phyloP scores from a whole-genome alignment of 2,888 invertebrate species.

The Ferrisia virgata region DNA sequence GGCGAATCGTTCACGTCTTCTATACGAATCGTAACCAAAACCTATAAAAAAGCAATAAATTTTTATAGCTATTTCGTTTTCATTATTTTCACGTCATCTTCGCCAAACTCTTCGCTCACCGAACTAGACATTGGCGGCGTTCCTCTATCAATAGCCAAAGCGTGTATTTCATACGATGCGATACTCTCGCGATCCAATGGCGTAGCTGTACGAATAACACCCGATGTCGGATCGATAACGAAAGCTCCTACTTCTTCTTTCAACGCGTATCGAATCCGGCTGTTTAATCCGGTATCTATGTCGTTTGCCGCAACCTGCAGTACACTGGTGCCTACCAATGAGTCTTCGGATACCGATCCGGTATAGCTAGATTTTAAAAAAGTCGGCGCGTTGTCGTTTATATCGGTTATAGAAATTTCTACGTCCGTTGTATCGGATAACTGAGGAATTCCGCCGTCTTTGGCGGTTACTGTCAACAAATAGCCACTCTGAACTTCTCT shows the following conservation, averaged over 20 bases:
- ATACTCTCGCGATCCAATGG: conserved; percentile 87
- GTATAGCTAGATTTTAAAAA: conserved; percentile 80
- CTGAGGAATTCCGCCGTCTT: conserved; percentile 87
- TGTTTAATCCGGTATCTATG: conserved; percentile 82
- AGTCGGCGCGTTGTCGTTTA: conserved; percentile 89
- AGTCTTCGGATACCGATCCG: conserved; percentile 82
- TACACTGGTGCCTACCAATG: conserved; percentile 66
- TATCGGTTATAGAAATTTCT: conserved; percentile 90
- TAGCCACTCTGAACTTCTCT: conserved; percentile 77
- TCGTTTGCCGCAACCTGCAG: conserved; percentile 66
- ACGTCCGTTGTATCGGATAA: conserved; percentile 92
- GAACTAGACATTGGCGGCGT: conserved; percentile 69
- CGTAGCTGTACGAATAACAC: conserved; percentile 85
- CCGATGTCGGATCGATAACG: conserved; percentile 86
- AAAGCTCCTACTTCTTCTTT: conserved; percentile 81
- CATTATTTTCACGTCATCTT: neutral
- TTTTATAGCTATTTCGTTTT: neutral
- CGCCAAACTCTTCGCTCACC: conserved; percentile 51
- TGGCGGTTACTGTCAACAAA: conserved; percentile 84
- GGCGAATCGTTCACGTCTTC: conserved; percentile 90
- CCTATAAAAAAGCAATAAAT: conserved; percentile 52
- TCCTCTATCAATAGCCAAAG: conserved; percentile 86
- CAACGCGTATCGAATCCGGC: conserved; percentile 76
- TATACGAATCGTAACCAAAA: conserved; percentile 74
- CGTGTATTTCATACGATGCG: conserved; percentile 78